Base-by-base conservation (phyloP, 2,888 invertebrate genomes). In the Trissolcus brochymenae region DNA sequence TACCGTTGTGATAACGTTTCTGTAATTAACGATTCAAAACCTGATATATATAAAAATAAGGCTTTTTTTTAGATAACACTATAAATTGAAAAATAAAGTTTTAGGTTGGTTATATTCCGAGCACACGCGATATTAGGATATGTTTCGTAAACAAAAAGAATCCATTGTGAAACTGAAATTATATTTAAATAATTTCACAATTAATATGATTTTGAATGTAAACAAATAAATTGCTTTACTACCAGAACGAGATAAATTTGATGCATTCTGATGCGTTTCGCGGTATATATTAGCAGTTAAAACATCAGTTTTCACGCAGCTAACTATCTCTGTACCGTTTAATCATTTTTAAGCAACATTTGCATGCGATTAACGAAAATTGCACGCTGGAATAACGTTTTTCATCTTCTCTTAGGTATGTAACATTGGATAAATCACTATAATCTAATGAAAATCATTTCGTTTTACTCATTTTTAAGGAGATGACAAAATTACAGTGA, bases 331-430 rank as follows among this genome's bases (percentile, higher is more conserved):
- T 61, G 19, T 21, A 50, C 16, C 9, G 14, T 16, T 60, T 49
- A 68, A 68, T 61, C 55, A 49, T 53, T 70, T 62, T 49, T 61
- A 50, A 56, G 35, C 13, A 70, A 62, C 62, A 70, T 70, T 61
- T 70, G 62, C 70, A 70, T 62, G 62, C 49, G 19, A 70, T 70
- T 62, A 71, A 54, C 62, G 6, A 54, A 56, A 62, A 71, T 71
- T 56, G 70, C 62, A 62, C 51, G 62, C 46, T 43, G 21, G 25
- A 19, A 61, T 6, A 17, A 50, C 40, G 61, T 70, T 61, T 55
- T 40, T 40, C 51, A 53, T 66, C 19, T 4, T 43, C 59, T 40
- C 41, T 4, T 4, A 41, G 40, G 43, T 59, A 19, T 9, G 7
- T 4, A 46, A 35, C 9, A 35, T 35, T 35, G 35, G 9, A 35